Evolutionary conservation across 2,797 vertebrate genomes (phyloP).

Genomic region (Acanthurus lineatus): DNA sequence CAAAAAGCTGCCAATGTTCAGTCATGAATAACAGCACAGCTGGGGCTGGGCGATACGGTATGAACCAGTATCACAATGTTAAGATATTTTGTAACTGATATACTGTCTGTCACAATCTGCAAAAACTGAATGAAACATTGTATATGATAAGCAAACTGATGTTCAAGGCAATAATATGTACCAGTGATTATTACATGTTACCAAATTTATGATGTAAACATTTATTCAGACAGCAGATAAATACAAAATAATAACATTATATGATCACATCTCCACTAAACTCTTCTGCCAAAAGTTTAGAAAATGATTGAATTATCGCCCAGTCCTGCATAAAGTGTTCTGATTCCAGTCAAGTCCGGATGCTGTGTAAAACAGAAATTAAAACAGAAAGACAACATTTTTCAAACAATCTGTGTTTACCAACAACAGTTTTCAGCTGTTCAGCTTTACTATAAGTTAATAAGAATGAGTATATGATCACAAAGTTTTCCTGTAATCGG

Average conservation of each 20-base stretch:
- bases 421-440: too few relatives aligned
- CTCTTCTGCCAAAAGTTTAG: neutral
- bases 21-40: slow-evolving; percentile 34
- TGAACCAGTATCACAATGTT: neutral
- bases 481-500: too few relatives aligned
- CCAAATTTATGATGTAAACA: neutral
- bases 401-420: too few relatives aligned
- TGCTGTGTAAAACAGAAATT: too few relatives aligned
- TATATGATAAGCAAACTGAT: neutral
- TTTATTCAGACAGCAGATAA: neutral
- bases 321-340: neutral
- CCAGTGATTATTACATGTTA: neutral
- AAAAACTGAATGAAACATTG: neutral
- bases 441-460: too few relatives aligned
- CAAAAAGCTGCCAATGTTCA: slow-evolving; percentile 29
- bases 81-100: neutral
- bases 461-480: too few relatives aligned
- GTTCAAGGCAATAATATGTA: neutral
- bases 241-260: neutral
- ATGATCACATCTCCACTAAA: neutral
- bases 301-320: neutral
- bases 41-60: neutral
- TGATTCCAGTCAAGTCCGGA: too few relatives aligned
- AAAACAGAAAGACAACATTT: too few relatives aligned
- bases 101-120: neutral